Conservation (phyloP, 2,888 invertebrate genomes). For the Geophilus truncorum region DNA sequence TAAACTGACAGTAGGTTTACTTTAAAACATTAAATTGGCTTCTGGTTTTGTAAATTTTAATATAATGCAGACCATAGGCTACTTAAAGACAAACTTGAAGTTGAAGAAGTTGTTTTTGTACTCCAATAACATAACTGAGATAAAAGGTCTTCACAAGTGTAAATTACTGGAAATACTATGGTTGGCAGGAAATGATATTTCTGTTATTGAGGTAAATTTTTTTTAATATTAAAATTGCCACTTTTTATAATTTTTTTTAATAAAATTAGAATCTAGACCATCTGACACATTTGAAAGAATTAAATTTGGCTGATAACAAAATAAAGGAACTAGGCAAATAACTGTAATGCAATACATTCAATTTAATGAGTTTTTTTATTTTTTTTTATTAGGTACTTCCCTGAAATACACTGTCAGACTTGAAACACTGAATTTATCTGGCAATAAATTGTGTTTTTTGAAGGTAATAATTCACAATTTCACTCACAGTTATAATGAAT, state of each 20-base stretch:
- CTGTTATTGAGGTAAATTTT: not conserved
- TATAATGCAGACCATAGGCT: not conserved
- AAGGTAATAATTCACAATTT: too few relatives aligned
- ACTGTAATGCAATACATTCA: not conserved
- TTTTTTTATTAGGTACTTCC: not conserved
- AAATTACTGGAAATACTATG: not conserved
- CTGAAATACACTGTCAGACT: not conserved
- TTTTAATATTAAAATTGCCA: not conserved
- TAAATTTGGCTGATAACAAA: slow-evolving; percentile 19
- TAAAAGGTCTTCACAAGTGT: slow-evolving; percentile 20
- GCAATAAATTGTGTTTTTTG: slow-evolving; percentile 22
- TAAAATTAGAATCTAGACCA: slow-evolving; percentile 11
- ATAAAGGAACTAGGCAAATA: not conserved
- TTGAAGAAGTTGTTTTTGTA: not conserved
- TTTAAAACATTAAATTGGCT: not conserved
- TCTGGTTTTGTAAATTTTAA: too few relatives aligned
- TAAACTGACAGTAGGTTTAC: slow-evolving; percentile 1
- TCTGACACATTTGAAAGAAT: slow-evolving; percentile 4
- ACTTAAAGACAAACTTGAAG: not conserved
- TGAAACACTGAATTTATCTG: slow-evolving; percentile 28
- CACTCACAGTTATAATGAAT: not conserved
- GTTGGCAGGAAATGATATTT: slow-evolving; percentile 14
- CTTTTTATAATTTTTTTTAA: not conserved
- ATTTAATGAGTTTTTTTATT: not conserved
- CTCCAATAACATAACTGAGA: not conserved